A percentile compares a stretch with the other conserved stretches of the same genome.
Conservation (phyloP, 2,888 invertebrate species). For the Tachina fera region DNA sequence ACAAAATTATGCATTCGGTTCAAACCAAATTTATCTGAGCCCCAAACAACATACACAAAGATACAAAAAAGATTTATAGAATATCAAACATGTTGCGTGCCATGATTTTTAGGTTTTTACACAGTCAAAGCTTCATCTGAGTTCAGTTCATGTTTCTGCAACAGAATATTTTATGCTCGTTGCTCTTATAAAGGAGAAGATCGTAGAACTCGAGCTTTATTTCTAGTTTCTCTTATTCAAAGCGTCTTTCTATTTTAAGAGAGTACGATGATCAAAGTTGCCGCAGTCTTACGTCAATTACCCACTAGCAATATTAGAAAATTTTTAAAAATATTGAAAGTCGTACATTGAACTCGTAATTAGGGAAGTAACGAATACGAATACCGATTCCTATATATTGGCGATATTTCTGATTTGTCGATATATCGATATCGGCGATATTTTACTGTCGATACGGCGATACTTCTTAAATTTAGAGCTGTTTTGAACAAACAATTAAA, state of each 20-base stretch:
- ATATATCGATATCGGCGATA: no score
- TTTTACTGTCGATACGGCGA: no score
- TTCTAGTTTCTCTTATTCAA: neutral
- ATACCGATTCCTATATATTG: no score
- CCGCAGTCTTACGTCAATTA: no score
- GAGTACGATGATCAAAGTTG: neutral
- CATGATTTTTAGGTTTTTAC: neutral
- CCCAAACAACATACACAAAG: neutral
- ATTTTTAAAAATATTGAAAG: no score
- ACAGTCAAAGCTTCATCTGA: neutral
- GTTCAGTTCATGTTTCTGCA: neutral
- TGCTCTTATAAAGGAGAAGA: neutral
- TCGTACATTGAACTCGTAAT: no score
- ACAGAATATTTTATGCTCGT: neutral
- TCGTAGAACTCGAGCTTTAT: neutral
- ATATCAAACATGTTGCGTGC: constrained; percentile 29
- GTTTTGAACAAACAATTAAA: no score
- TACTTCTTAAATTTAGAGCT: no score
- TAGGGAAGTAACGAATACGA: no score
- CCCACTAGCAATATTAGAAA: no score
- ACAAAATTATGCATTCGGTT: constrained; percentile 2
- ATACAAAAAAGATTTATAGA: neutral
- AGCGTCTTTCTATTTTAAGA: neutral
- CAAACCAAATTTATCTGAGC: constrained; percentile 23
- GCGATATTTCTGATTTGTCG: no score